phyloP scores from a whole-genome alignment of 1,140 invertebrate genomes.

The Drosophila subobscura region DNA sequence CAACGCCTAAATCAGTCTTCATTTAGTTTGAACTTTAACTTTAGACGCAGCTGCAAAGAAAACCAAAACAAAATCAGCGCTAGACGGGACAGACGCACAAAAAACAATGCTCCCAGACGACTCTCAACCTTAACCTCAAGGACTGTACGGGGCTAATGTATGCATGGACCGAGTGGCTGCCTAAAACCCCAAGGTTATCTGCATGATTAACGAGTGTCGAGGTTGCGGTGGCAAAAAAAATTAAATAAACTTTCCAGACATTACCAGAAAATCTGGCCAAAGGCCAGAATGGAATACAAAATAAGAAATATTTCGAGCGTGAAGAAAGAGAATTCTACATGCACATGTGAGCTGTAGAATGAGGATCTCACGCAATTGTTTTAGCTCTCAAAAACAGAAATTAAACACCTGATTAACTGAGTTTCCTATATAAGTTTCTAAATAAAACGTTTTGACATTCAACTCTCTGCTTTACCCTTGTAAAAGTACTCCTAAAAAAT shows the following conservation, averaged over 20 bases:
- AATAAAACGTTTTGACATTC: no score
- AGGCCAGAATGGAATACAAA: conserved; percentile 22
- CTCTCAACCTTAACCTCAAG: neutral
- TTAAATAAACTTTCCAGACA: conserved; percentile 62
- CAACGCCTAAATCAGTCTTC: no score
- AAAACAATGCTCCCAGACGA: neutral
- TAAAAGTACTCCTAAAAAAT: no score
- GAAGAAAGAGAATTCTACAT: neutral
- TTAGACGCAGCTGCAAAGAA: no score
- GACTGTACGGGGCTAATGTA: conserved; percentile 33
- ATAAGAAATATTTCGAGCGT: conserved; percentile 6
- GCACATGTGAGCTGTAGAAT: conserved; percentile 1
- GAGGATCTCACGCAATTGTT: no score
- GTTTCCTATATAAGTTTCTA: no score
- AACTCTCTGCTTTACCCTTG: no score
- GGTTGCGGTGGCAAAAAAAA: conserved; percentile 19
- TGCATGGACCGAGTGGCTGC: conserved; percentile 14
- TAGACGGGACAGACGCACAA: neutral
- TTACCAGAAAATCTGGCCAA: conserved; percentile 30
- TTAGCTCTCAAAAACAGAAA: no score
- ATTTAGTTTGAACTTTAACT: no score
- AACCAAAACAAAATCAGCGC: neutral
- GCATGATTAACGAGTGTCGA: conserved; percentile 62
- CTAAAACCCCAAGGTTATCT: conserved; percentile 58
- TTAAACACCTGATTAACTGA: no score